Conservation (phyloP, 2,888 invertebrate genomes). For the Corbicula japonica region DNA sequence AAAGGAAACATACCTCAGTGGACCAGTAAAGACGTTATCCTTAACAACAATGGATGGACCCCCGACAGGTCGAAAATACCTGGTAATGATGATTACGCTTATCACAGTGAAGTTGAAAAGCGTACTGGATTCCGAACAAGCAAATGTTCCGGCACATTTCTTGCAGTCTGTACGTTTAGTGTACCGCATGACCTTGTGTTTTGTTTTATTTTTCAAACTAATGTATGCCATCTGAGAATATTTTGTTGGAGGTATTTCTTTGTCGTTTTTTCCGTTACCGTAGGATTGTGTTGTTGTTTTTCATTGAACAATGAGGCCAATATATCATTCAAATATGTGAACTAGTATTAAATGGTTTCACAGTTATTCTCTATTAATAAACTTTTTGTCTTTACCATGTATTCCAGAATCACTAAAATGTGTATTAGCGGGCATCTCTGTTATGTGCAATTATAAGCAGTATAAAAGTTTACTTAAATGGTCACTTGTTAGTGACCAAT, state of each 20-base stretch:
- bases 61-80: constrained; percentile 23
- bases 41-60: background rate
- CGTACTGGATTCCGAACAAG: constrained; percentile 12
- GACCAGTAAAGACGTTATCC: too few species aligned
- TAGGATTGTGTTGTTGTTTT: background rate
- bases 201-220: background rate
- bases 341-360: background rate
- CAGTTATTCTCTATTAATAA: constrained; percentile 1
- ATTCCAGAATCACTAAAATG: too few species aligned
- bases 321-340: background rate
- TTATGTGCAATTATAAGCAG: too few species aligned
- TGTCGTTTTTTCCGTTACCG: background rate
- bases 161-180: constrained; percentile 57
- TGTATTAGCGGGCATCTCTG: too few species aligned
- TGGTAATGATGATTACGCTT: constrained; percentile 57
- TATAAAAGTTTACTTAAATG: too few species aligned
- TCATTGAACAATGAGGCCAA: background rate
- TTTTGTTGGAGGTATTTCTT: background rate
- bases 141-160: constrained; percentile 52
- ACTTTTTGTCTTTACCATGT: background rate
- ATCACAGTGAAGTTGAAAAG: constrained; percentile 35
- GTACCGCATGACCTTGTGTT: constrained; percentile 21
- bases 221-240: background rate
- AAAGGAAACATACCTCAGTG: too few species aligned
- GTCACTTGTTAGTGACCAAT: too few species aligned